These are phyloP conservation scores for Asteroscopus sphinx DNA, from an alignment of 2,888 invertebrate genomes.

Conservation along the genomic window DNA sequence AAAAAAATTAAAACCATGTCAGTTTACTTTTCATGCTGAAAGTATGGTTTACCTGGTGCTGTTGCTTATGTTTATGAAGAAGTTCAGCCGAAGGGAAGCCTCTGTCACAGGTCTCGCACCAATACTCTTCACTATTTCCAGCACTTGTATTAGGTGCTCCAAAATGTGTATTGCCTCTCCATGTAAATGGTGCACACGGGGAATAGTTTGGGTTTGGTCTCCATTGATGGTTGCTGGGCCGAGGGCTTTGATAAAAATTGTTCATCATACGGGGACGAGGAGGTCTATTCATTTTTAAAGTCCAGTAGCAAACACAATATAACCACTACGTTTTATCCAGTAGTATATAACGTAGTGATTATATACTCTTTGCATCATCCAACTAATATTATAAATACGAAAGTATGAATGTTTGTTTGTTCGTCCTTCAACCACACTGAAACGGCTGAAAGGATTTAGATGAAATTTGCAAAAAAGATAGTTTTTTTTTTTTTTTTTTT, in stretches of 20 bases:
- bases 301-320: no score
- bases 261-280: slow-evolving; percentile 44
- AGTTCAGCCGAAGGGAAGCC: slow-evolving; percentile 91
- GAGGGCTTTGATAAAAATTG: slow-evolving; percentile 42
- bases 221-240: slow-evolving; percentile 54
- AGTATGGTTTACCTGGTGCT: slow-evolving; percentile 91
- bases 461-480: no score
- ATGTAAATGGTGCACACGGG: slow-evolving; percentile 33
- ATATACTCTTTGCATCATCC: no score
- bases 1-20: no score
- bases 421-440: no score
- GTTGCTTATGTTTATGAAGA: slow-evolving; percentile 91
- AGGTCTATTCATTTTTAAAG: slow-evolving; percentile 52
- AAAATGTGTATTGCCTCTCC: slow-evolving; percentile 35
- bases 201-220: slow-evolving; percentile 48
- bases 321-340: no score
- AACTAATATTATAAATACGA: no score
- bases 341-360: no score
- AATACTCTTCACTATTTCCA: slow-evolving; percentile 73
- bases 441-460: no score
- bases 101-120: slow-evolving; percentile 95
- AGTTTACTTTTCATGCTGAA: no score
- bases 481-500: no score
- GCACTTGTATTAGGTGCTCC: slow-evolving; percentile 32
- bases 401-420: no score